These are phyloP conservation scores for Leucania comma DNA, from an alignment of 2,888 invertebrate genomes.

Conservation along the genomic window DNA sequence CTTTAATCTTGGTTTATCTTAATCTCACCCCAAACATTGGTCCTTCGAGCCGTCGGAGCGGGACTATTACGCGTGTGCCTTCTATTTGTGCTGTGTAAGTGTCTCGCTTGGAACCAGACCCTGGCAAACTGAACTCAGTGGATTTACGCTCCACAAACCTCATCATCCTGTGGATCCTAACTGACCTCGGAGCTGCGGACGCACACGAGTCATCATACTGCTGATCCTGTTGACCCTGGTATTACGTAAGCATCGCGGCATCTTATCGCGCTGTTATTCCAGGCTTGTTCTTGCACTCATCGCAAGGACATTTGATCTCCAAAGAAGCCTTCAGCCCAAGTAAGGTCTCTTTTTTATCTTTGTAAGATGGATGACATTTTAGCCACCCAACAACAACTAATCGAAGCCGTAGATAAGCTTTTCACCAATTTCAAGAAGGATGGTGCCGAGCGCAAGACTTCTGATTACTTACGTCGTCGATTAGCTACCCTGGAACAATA, in stretches of 20 bases:
- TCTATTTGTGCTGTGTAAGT: neutral
- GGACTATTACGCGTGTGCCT: neutral
- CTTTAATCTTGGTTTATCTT: no score
- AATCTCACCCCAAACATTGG: no score
- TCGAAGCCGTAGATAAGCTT: no score
- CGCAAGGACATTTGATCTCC: conserved; percentile 16
- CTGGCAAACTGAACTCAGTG: neutral
- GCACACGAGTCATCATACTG: no score
- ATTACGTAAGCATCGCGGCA: neutral
- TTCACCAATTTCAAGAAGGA: no score
- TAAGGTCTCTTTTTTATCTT: conserved; percentile 1
- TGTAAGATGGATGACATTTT: conserved; percentile 21
- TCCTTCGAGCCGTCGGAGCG: neutral
- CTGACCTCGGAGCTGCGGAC: no score
- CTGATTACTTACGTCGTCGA: no score
- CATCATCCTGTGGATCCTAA: neutral
- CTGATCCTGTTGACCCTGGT: conserved; percentile 12
- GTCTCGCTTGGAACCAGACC: conserved; percentile 1
- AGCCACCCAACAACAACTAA: neutral
- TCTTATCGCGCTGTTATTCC: neutral
- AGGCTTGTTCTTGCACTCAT: conserved; percentile 6
- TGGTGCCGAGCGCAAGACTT: no score
- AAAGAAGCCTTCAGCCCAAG: no score
- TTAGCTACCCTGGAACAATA: no score
- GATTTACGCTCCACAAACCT: neutral